phyloP scores from a whole-genome alignment of 2,113 vertebrate genomes.

The Gobiocypris rarus region DNA sequence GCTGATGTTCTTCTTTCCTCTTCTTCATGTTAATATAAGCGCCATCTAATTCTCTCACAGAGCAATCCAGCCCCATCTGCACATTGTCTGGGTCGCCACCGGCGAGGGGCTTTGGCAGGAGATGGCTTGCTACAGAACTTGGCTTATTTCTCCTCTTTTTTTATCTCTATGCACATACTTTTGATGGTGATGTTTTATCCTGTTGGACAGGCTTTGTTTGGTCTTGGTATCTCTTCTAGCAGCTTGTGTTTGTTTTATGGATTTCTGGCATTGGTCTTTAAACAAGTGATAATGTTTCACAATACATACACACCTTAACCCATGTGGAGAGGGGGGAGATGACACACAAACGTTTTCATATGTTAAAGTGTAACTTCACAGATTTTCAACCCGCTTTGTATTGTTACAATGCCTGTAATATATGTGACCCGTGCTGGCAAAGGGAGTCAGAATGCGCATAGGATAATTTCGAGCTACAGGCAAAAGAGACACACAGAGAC shows the following conservation, averaged over 20 bases:
- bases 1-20: constrained; percentile 53
- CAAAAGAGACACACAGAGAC: too few relatives aligned
- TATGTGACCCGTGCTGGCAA: too few relatives aligned
- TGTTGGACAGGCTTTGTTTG: constrained; percentile 79
- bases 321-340: constrained; percentile 29
- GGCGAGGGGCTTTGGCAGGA: constrained; percentile 68
- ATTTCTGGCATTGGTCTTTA: constrained; percentile 79
- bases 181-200: constrained; percentile 79
- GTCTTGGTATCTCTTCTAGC: constrained; percentile 81
- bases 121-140: constrained; percentile 71
- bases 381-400: too few relatives aligned
- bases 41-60: constrained; percentile 67
- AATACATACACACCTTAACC: constrained; percentile 76
- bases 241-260: constrained; percentile 81
- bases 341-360: constrained; percentile 8
- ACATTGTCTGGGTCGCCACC: constrained; percentile 67
- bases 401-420: too few relatives aligned
- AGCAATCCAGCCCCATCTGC: constrained; percentile 68
- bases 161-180: constrained; percentile 81
- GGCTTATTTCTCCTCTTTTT: constrained; percentile 66
- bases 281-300: constrained; percentile 77
- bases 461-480: too few relatives aligned
- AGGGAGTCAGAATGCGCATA: too few relatives aligned
- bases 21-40: constrained; percentile 66
- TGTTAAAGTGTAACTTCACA: background rate